Percentiles rank a stretch among this genome's conserved stretches.
Evolutionary conservation across 2,888 invertebrate genomes (phyloP).

Genomic region (Mamestra brassicae): DNA sequence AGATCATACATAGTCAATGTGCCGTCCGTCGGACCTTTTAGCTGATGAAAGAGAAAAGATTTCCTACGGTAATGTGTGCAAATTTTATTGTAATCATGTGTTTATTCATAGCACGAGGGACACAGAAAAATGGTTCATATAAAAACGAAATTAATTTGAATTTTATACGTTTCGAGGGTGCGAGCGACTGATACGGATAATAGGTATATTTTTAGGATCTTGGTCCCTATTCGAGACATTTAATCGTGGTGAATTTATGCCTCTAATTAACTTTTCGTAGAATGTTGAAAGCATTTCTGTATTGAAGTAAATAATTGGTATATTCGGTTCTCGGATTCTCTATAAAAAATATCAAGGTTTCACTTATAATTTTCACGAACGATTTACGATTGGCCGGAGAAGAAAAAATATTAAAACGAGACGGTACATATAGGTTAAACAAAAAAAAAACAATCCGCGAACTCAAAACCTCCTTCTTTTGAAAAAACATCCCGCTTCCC

Average conservation of each 20-base stretch:
- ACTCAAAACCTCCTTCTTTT: not conserved
- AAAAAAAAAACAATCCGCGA: not conserved
- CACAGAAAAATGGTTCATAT: conserved; percentile 32
- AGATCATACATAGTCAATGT: conserved; percentile 85
- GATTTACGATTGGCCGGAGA: not conserved
- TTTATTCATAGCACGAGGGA: conserved; percentile 57
- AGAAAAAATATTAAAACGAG: not conserved
- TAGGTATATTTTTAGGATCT: conserved; percentile 18
- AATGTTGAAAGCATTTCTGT: conserved; percentile 2
- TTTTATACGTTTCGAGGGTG: not conserved
- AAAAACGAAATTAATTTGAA: conserved; percentile 33
- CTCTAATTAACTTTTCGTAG: not conserved
- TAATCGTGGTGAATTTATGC: conserved; percentile 20
- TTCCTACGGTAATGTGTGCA: conserved; percentile 68
- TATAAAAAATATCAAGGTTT: not conserved
- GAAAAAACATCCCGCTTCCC: not conserved
- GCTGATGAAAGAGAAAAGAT: conserved; percentile 78
- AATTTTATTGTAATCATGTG: conserved; percentile 73
- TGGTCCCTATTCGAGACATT: not conserved
- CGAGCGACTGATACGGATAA: not conserved
- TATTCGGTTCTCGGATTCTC: not conserved
- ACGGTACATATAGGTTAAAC: no score
- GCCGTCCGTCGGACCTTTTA: conserved; percentile 78
- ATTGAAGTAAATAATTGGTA: not conserved
- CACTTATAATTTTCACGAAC: not conserved